Percentiles rank a stretch among this genome's conserved stretches.
phyloP scores from a whole-genome alignment of 1,140 invertebrate species.

The Ceratina calcarata region DNA sequence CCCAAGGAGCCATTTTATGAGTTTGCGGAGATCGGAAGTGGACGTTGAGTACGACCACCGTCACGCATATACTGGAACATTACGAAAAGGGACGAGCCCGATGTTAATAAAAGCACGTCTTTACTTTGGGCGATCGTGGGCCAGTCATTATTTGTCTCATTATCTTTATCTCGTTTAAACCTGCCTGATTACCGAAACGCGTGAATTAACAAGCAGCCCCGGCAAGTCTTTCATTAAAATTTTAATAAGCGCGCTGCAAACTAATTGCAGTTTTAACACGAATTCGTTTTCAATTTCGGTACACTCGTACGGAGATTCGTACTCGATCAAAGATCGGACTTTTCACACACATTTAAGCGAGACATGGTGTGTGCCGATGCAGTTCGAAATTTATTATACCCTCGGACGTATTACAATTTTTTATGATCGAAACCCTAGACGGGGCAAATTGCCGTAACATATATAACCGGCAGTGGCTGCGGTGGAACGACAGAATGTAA shows the following conservation, averaged over 20 bases:
- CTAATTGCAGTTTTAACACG: neutral
- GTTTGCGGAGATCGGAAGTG: constrained; percentile 98
- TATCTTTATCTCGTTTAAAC: neutral
- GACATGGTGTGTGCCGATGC: no score
- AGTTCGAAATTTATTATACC: no score
- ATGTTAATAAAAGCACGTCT: neutral
- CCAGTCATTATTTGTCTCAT: neutral
- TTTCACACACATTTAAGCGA: no score
- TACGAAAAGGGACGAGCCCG: neutral
- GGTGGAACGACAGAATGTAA: constrained; percentile 49
- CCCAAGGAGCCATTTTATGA: constrained; percentile 96
- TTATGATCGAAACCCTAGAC: neutral
- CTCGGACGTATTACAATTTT: neutral
- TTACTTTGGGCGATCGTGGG: neutral
- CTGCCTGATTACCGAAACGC: neutral
- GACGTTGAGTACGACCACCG: constrained; percentile 98
- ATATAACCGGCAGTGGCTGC: constrained; percentile 37
- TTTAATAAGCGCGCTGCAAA: neutral
- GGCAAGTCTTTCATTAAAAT: neutral
- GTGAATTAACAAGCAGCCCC: neutral
- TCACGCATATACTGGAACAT: constrained; percentile 94
- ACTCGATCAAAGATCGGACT: no score
- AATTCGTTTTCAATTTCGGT: neutral
- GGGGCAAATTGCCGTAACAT: constrained; percentile 52
- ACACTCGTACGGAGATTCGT: neutral